These are phyloP conservation scores for Laspeyria flexula DNA, from an alignment of 2,888 invertebrate species.

Conservation along the genomic window DNA sequence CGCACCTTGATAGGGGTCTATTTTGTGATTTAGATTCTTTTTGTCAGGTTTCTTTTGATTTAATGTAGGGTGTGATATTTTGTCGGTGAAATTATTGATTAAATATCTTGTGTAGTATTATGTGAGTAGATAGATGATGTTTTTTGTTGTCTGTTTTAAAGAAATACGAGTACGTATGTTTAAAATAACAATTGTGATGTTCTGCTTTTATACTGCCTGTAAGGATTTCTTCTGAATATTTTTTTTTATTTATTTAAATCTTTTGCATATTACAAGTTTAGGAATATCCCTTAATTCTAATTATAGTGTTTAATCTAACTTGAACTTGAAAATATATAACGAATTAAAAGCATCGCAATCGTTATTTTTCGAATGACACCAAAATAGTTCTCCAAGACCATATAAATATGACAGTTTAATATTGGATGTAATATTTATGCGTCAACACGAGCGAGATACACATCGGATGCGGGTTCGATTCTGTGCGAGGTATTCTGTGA, in stretches of 20 bases:
- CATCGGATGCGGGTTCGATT: constrained; percentile 79
- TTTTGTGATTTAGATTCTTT: constrained; percentile 40
- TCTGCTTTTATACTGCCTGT: no score
- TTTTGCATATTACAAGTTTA: no score
- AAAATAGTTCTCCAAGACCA: constrained; percentile 54
- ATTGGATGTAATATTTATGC: constrained; percentile 65
- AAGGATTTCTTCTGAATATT: no score
- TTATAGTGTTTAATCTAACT: no score
- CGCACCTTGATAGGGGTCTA: constrained; percentile 73
- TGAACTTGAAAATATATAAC: no score
- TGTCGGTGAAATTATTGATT: constrained; percentile 1
- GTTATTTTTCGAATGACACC: constrained; percentile 20
- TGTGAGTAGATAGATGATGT: no score
- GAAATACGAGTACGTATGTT: no score
- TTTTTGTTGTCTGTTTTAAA: no score
- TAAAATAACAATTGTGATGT: no score
- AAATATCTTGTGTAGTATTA: no score
- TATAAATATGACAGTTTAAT: constrained; percentile 48
- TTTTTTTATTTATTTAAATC: no score
- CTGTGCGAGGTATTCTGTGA: constrained; percentile 45
- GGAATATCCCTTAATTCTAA: no score
- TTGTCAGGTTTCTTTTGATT: constrained; percentile 7
- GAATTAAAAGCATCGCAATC: constrained; percentile 9
- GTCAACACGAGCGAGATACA: constrained; percentile 75
- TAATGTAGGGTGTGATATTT: constrained; percentile 20